Evolutionary conservation across 2,113 vertebrate species (phyloP).

Genomic region (Psilopogon haemacephalus): DNA sequence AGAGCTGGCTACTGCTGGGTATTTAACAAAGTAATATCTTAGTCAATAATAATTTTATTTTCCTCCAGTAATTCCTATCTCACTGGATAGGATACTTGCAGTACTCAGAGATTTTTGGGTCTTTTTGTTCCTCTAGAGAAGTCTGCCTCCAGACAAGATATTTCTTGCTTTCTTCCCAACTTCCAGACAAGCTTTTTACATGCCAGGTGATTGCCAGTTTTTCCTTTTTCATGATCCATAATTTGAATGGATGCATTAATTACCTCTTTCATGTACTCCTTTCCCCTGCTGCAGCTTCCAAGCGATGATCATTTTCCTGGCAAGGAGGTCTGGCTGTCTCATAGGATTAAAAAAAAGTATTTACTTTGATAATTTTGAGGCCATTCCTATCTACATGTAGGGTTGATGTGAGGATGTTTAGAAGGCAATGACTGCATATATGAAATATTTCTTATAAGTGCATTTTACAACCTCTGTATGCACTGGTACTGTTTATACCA

Average conservation of each 20-base stretch:
- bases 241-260: conserved; percentile 6
- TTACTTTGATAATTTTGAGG: background rate
- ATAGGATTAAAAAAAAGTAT: background rate
- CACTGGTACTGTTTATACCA: background rate
- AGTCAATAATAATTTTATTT: background rate
- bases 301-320: background rate
- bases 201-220: background rate
- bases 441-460: background rate
- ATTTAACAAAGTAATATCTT: background rate
- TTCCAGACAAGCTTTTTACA: background rate
- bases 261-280: conserved; percentile 1
- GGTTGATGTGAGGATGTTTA: background rate
- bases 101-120: background rate
- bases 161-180: background rate
- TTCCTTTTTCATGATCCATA: background rate
- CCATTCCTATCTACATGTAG: background rate
- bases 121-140: background rate
- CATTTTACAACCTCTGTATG: background rate
- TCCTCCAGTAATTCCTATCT: background rate
- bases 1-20: background rate
- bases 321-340: background rate
- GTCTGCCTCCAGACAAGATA: background rate
- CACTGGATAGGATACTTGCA: background rate
- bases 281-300: background rate
- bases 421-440: background rate